Conservation (phyloP, 2,113 vertebrate species). For the Isurus oxyrinchus region DNA sequence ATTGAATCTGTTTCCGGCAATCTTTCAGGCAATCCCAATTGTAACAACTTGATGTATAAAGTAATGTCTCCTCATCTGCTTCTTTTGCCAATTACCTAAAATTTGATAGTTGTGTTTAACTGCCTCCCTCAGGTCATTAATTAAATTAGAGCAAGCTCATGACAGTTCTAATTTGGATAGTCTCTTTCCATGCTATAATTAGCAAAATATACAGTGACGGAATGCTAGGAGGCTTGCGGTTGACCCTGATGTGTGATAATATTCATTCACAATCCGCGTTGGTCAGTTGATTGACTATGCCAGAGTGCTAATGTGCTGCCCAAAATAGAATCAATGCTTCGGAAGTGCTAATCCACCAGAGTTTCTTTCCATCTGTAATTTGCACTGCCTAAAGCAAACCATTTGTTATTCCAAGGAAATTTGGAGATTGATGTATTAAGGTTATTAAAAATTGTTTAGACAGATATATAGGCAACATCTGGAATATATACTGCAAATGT, state of each 20-base stretch:
- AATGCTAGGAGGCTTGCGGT: background rate
- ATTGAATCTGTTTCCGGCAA: background rate
- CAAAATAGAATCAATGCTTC: background rate
- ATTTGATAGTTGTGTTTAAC: background rate
- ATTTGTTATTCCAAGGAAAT: background rate
- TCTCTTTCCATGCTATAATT: background rate
- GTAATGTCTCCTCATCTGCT: background rate
- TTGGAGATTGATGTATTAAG: background rate
- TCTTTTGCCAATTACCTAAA: background rate
- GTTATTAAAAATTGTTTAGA: slow-evolving; percentile 29
- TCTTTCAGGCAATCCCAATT: background rate
- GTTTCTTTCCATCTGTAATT: background rate
- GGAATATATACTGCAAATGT: background rate
- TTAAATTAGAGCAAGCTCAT: background rate
- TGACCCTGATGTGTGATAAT: background rate
- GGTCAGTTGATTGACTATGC: background rate
- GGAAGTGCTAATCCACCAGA: background rate
- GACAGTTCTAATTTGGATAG: background rate
- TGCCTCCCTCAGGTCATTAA: background rate
- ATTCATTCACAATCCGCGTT: background rate
- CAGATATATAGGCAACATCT: slow-evolving; percentile 18
- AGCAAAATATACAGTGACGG: background rate
- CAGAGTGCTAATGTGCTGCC: background rate
- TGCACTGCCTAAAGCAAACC: background rate
- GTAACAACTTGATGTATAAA: background rate